Percentiles rank a stretch among this genome's conserved stretches.
phyloP scores from a whole-genome alignment of 2,888 invertebrate genomes.

The Meghimatium bilineatum region DNA sequence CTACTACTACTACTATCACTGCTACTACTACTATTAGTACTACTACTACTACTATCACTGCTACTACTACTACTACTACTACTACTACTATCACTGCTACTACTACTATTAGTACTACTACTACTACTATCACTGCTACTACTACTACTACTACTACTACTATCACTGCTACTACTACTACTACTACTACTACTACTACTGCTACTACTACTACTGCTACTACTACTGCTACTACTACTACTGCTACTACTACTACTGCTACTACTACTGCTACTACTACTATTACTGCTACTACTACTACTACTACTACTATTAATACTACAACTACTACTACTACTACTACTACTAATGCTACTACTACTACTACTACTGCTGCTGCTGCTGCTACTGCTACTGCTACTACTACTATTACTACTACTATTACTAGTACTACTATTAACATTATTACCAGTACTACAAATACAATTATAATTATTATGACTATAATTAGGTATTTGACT shows the following conservation, averaged over 20 bases:
- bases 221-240: conserved; percentile 35
- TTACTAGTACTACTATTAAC: neutral
- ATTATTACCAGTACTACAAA: neutral
- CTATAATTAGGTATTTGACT: no score
- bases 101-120: no score
- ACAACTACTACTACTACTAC: no score
- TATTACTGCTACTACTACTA: neutral
- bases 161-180: conserved; percentile 19
- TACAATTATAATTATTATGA: neutral
- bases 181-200: conserved; percentile 22
- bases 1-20: conserved; percentile 22
- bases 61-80: neutral
- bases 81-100: no score
- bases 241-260: conserved; percentile 28
- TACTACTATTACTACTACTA: neutral
- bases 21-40: no score
- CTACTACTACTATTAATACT: no score
- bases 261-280: no score
- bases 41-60: no score
- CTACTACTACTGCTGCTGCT: neutral
- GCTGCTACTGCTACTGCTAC: neutral
- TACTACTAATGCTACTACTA: no score
- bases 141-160: conserved; percentile 22
- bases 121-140: neutral
- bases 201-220: conserved; percentile 33